Percentiles rank a stretch among this genome's conserved stretches.
Evolutionary conservation across 2,888 invertebrate genomes (phyloP).

Genomic region (Aethes cnicana): DNA sequence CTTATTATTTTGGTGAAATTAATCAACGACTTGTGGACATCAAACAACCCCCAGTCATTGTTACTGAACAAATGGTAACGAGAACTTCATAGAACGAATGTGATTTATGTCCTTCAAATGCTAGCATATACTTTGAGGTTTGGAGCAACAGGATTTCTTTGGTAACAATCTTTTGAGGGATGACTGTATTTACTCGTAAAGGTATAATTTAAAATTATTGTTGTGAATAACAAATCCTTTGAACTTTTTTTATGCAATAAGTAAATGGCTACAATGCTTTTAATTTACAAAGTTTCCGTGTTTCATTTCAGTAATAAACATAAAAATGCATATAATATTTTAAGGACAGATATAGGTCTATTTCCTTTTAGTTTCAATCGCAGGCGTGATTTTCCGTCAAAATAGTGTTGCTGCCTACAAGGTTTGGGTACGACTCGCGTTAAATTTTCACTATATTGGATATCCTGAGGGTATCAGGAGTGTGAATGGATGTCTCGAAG

Average conservation of each 20-base stretch:
- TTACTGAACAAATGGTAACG: constrained; percentile 72
- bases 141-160: constrained; percentile 48
- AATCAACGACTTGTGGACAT: constrained; percentile 74
- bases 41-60: constrained; percentile 74
- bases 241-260: no score
- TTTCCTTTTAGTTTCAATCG: no score
- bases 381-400: no score
- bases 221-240: no score
- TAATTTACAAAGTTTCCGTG: no score
- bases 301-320: constrained; percentile 9
- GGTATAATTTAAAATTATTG: no score
- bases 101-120: constrained; percentile 73
- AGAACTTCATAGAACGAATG: constrained; percentile 72
- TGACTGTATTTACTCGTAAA: no score
- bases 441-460: constrained; percentile 7
- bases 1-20: constrained; percentile 70
- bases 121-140: constrained; percentile 58
- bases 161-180: neutral
- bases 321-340: no score
- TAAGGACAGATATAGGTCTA: no score
- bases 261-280: no score
- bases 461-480: constrained; percentile 19
- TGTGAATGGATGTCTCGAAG: constrained; percentile 34
- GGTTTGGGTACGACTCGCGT: neutral
- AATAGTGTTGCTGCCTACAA: no score